Percentiles rank a stretch among this genome's conserved stretches.
Evolutionary conservation across 2,888 invertebrate genomes (phyloP).

Genomic region (Eudemis profundana): DNA sequence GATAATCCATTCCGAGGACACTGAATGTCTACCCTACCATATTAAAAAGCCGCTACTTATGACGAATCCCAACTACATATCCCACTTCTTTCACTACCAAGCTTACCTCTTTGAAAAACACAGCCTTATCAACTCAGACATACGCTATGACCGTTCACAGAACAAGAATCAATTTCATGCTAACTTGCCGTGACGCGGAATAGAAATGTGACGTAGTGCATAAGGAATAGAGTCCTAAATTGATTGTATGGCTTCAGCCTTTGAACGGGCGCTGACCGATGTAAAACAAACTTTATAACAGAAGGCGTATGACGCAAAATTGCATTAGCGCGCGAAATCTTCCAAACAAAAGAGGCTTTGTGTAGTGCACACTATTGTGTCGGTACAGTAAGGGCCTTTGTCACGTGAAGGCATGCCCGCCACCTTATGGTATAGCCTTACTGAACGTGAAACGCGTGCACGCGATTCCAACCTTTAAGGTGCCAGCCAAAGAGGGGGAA

Average conservation of each 20-base stretch:
- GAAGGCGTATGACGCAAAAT: constrained; percentile 21
- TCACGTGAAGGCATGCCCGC: constrained; percentile 50
- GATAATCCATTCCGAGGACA: too few relatives aligned
- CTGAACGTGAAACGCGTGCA: constrained; percentile 48
- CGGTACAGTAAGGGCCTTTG: constrained; percentile 54
- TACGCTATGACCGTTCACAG: neutral
- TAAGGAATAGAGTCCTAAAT: constrained; percentile 15
- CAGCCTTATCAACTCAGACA: constrained; percentile 1
- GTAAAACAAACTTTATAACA: constrained; percentile 18
- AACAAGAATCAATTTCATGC: constrained; percentile 28
- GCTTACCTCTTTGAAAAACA: constrained; percentile 7
- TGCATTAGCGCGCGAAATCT: constrained; percentile 44
- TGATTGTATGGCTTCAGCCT: constrained; percentile 5
- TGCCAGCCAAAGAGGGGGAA: constrained; percentile 55
- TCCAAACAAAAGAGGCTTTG: constrained; percentile 61
- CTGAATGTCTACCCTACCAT: too few relatives aligned
- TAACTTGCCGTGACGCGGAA: constrained; percentile 1
- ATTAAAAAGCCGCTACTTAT: too few relatives aligned
- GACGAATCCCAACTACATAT: too few relatives aligned
- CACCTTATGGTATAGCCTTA: constrained; percentile 47
- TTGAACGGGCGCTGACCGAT: neutral
- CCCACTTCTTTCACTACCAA: too few relatives aligned
- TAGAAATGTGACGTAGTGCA: neutral
- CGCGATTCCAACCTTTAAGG: constrained; percentile 56
- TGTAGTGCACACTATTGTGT: constrained; percentile 59